Evolutionary conservation across 2,113 vertebrate genomes (phyloP).

Genomic region (Machaerirhynchus nigripectus): DNA sequence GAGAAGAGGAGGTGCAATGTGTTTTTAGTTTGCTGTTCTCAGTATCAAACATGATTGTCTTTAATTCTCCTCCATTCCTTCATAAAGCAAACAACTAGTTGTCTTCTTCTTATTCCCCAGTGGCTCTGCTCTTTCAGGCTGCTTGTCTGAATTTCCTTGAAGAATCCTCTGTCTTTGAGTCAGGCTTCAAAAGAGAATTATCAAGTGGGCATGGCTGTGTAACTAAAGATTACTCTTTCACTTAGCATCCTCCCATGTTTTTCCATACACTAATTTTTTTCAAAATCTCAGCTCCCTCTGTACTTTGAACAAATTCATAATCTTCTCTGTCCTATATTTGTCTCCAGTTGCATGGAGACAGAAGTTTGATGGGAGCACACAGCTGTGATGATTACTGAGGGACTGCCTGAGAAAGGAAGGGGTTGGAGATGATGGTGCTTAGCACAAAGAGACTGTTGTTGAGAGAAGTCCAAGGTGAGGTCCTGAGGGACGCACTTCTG

Average conservation of each 20-base stretch:
- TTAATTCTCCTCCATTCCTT: neutral
- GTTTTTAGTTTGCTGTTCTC: neutral
- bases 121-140: neutral
- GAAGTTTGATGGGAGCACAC: neutral
- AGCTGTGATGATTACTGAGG: neutral
- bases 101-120: neutral
- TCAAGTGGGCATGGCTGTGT: neutral
- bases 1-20: neutral
- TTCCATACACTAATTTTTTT: neutral
- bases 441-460: neutral
- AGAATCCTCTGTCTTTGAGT: neutral
- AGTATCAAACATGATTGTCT: neutral
- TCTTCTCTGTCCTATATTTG: neutral
- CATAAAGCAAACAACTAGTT: neutral
- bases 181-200: constrained; percentile 12
- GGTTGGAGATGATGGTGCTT: neutral
- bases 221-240: neutral
- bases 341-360: neutral
- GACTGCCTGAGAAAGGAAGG: neutral
- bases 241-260: neutral
- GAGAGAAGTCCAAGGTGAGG: neutral
- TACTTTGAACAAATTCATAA: neutral
- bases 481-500: neutral
- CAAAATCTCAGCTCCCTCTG: neutral
- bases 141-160: constrained; percentile 1